Base-by-base conservation (phyloP, 1,140 invertebrate genomes). In the Papilio aristodemus region DNA sequence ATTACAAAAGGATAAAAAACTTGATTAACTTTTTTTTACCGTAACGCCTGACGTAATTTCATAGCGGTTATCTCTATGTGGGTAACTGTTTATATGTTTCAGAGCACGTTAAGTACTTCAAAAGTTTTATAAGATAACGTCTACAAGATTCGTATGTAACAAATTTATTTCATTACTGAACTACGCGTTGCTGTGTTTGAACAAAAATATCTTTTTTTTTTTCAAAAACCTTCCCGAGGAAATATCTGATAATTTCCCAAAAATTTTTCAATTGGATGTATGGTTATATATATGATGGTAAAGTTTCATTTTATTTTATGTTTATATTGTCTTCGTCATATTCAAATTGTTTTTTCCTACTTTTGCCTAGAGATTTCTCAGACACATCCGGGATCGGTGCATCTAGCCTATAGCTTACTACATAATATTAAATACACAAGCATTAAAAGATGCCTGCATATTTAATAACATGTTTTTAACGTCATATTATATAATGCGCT, bases 401-500 rank as follows among this genome's bases (percentile, higher is more conserved):
- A n/a, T n/a, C n/a, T n/a, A n/a, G n/a, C n/a, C n/a, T n/a, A n/a
- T n/a, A n/a, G n/a, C n/a, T n/a, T n/a, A n/a, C n/a, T n/a, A n/a
- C n/a, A n/a, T n/a, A n/a, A 43, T 43, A 14, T 43, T 22, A 54
- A 50, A 50, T 50, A 0, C 11, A 22, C 46, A 54, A 54, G 9
- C 19, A 54, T 54, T 54, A 54, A 54, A 54, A 54, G 46, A 54
- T 54, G 17, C 19, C 46, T 54, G 46, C 46, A 54, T 54, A 54
- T 11, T 50, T 54, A 54, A 54, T 54, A 54, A 50, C 19, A 22
- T 54, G 46, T 54, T 54, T 54, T 54, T 54, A 54, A 54, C 46
- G 19, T 50, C 9, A 17, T 54, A 22, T 54, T 54, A 54, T 54
- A 54, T 54, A 54, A 54, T 19, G 17, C 22, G 46, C 46, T 17